Base-by-base conservation (phyloP, 1,140 invertebrate genomes). In the Drosophila eugracilis region DNA sequence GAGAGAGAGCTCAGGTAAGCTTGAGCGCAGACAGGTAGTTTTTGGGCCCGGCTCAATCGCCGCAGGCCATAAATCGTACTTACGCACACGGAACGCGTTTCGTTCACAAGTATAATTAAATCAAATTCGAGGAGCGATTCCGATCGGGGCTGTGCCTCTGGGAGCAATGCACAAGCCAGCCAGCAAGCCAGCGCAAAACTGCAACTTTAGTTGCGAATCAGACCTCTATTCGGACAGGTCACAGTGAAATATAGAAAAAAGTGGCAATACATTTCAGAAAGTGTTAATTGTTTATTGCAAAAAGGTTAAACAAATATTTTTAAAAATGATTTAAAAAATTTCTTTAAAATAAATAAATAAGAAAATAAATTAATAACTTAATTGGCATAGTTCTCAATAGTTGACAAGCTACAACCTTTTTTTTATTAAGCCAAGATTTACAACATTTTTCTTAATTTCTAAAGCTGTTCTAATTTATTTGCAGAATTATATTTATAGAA, bases 1-100 rank as follows among this genome's bases (percentile, higher is more conserved):
- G 22, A 60, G 28, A 55, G 22, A 60, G 52, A 44, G 22, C 42
- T 48, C 72, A 76, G 76, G 60, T 77, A 73, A 44, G 72, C 54
- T 22, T 14, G 9, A 53, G 44, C 55, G 37, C 36, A 62, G 39
- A 39, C 77, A 85, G 73, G 83, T 81, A 77, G 69, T 77, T 77
- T 63, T 47, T 30, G 34, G 21, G 41, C 41, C 44, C 48, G 57
- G 28, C 42, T 30, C 47, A 17, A 24, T 32, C 42, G 76, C 75
- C 44, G 39, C 60, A 28, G 71, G 63, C 73, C 62, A 88, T 85
- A 86, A 74, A 86, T 85, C 72, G 77, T 59, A 80, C 62, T 86
- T 86, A 81, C 79, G 45, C 76, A 58, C 65, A 62, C 63, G 50
- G 47, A 44, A 34, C 78, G 50, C 44, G 58, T 57, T 63, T 70